These are phyloP conservation scores for rabbit (Oryctolagus cuniculus) DNA, from an alignment of 2,113 vertebrate genomes.

Conservation along the genomic window mOryCun1.1 NC_091436.1:129064001-129064500, in stretches of 20 bases:
- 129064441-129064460: not conserved
- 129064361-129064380: constrained; percentile 39
- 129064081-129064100: not conserved
- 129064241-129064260: constrained; percentile 29
- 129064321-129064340: not conserved
- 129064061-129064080: not conserved
- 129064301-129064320: not conserved
- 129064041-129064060: not conserved
- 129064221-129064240: not conserved
- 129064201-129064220: not conserved
- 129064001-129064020: no score
- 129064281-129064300: not conserved
- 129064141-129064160: not conserved
- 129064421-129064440: not conserved
- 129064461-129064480: not conserved
- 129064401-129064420: not conserved
- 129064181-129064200: not conserved
- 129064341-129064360: constrained; percentile 19
- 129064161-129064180: not conserved
- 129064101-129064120: not conserved
- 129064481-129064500: not conserved
- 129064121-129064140: not conserved
- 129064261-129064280: not conserved
- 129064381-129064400: not conserved
- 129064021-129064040: not conserved